Percentiles rank a stretch among this genome's conserved stretches.
Evolutionary conservation across 2,888 invertebrate species (phyloP).

Genomic region (Synergus laeviventris): DNA sequence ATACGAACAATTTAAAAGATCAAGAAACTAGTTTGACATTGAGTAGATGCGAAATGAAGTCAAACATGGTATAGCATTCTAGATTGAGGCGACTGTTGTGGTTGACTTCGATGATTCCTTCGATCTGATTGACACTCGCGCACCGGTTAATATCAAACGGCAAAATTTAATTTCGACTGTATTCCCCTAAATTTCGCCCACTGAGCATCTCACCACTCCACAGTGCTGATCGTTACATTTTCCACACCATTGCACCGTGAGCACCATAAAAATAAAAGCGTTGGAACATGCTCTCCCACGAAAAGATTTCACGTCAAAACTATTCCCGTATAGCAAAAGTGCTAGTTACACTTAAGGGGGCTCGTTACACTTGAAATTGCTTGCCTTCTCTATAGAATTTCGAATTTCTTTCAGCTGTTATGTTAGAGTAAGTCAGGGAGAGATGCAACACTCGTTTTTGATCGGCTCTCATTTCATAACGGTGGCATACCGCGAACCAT

Average conservation of each 20-base stretch:
- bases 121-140: conserved; percentile 39
- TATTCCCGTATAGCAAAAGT: background rate
- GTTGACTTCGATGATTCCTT: conserved; percentile 43
- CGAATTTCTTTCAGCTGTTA: background rate
- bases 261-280: conserved; percentile 28
- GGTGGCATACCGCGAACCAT: no score
- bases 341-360: conserved; percentile 25
- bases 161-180: conserved; percentile 32
- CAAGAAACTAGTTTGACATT: background rate
- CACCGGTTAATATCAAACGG: background rate
- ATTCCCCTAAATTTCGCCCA: background rate
- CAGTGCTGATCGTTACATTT: conserved; percentile 19
- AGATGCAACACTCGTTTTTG: no score
- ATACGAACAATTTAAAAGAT: no score
- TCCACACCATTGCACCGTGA: conserved; percentile 3
- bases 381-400: background rate
- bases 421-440: no score
- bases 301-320: conserved; percentile 25
- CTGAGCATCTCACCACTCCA: background rate
- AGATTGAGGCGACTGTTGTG: conserved; percentile 41
- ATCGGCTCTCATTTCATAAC: no score
- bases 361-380: conserved; percentile 5
- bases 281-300: background rate
- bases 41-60: background rate
- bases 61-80: background rate